These are phyloP conservation scores for Malacoraja senta DNA, from an alignment of 2,797 vertebrate species.

Conservation along the genomic window DNA sequence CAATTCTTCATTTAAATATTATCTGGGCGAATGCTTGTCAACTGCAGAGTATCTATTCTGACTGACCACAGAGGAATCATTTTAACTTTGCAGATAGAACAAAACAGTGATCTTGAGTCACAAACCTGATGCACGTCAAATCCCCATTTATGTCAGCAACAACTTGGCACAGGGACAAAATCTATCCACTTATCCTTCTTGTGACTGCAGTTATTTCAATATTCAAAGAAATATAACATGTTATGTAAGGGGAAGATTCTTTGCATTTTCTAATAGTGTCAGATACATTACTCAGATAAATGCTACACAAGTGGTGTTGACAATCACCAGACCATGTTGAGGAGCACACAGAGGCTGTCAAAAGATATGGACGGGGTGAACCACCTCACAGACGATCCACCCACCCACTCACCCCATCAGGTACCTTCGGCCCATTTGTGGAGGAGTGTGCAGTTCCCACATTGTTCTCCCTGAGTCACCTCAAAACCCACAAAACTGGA, in stretches of 20 bases:
- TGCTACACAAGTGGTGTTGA: background rate
- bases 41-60: background rate
- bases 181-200: background rate
- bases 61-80: background rate
- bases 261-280: background rate
- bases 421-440: too few species aligned
- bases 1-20: background rate
- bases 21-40: background rate
- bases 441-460: too few species aligned
- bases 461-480: too few species aligned
- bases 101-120: background rate
- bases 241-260: background rate
- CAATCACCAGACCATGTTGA: too few species aligned
- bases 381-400: too few species aligned
- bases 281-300: background rate
- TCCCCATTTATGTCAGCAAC: background rate
- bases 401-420: too few species aligned
- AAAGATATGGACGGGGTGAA: too few species aligned
- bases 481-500: too few species aligned
- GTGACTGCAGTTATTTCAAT: background rate
- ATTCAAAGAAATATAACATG: background rate
- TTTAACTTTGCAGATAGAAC: background rate
- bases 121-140: background rate
- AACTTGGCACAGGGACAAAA: background rate
- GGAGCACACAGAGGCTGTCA: too few species aligned